Evolutionary conservation across 2,113 vertebrate species (phyloP), one percentile per base, ranked within the genome.

Genomic region (Gasterosteus aculeatus): DNA sequence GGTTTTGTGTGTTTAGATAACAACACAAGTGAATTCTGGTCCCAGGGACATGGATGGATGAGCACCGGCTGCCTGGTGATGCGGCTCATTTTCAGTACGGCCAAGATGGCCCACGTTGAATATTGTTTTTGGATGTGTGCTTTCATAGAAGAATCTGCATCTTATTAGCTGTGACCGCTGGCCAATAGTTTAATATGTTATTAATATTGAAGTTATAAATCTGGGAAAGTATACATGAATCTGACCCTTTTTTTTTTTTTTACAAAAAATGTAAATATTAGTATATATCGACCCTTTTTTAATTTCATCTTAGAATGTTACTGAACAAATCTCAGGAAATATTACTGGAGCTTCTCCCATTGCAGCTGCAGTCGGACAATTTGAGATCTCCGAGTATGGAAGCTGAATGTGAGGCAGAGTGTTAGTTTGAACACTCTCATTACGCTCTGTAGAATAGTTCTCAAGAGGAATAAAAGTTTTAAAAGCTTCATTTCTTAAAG

Each of bases 381-480:
- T 49, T 54, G 31, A 77, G 12, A 44, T 57, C 66, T 42, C 19
- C 39, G 77, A 59, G 66, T 56, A 77, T 44, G 58, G 53, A 70
- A 31, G 69, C 49, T 68, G 75, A 66, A 63, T 51, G 38, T 54
- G 72, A 68, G 41, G 39, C 72, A 15, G 22, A 7, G 14, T 73
- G 58, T 47, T 29, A 15, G 53, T 58, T 64, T 67, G 66, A 72
- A 57, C 35, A 63, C 22, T 12, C 58, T 78, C 56, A 7, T 26
- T 59, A 29, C 68, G 54, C 53, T 10, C 57, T 8, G 46, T 65
- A 49, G 70, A 77, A 56, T 38, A 2, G 51, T 49, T 78, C 83
- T 74, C 74, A 49, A 39, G 76, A 67, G 64, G 33, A 64, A 86
- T 80, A 57, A 68, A 80, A 69, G 62, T 83, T 83, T 66, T 49